These are phyloP conservation scores for Balearica regulorum DNA, from an alignment of 2,797 vertebrate genomes.

Conservation along the genomic window DNA sequence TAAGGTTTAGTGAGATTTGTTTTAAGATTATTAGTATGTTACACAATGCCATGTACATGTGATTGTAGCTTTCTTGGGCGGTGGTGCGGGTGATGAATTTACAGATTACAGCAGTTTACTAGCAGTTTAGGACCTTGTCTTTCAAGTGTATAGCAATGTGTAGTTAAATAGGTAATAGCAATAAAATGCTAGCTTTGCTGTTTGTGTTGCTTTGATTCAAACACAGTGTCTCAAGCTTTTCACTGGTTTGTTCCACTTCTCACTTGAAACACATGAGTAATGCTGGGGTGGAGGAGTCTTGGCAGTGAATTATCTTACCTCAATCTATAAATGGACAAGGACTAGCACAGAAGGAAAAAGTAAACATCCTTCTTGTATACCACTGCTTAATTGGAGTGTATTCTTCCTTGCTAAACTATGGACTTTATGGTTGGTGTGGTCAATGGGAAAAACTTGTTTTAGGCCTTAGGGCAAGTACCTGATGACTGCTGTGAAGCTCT, in stretches of 20 bases:
- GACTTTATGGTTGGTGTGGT: conserved; percentile 4
- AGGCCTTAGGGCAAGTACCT: background rate
- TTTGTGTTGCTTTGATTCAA: background rate
- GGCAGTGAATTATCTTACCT: background rate
- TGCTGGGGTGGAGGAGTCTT: background rate
- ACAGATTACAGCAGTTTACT: background rate
- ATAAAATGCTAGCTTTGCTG: background rate
- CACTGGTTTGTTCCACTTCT: background rate
- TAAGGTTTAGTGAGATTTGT: background rate
- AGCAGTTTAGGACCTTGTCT: background rate
- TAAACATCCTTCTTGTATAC: conserved; percentile 22
- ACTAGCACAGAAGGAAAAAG: background rate
- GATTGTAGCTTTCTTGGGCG: background rate
- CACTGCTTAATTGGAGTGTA: background rate
- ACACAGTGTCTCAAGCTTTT: background rate
- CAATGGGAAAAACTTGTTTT: conserved; percentile 50
- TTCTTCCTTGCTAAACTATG: background rate
- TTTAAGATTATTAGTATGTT: background rate
- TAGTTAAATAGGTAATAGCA: background rate
- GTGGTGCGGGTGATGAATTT: background rate
- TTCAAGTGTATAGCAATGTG: background rate
- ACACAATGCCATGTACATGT: background rate
- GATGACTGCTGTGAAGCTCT: background rate
- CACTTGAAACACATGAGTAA: background rate
- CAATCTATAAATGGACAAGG: background rate